phyloP scores from a whole-genome alignment of 2,888 invertebrate species.

The Julus scandinavius region DNA sequence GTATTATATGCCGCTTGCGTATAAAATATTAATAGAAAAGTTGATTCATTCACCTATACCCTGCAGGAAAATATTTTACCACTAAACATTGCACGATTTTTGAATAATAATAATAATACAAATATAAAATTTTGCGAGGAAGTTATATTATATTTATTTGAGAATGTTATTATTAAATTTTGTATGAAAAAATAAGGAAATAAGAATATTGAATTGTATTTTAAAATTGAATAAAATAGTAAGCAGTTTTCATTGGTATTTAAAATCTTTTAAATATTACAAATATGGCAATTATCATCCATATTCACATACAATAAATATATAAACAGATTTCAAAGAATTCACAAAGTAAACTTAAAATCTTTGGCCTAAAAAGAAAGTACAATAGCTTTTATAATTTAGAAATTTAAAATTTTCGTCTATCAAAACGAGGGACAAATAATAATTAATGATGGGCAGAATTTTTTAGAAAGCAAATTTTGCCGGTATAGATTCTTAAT shows the following conservation, averaged over 20 bases:
- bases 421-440: not conserved
- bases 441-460: too few species aligned
- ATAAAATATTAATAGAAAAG: not conserved
- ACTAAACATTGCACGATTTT: not conserved
- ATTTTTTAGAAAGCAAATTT: too few species aligned
- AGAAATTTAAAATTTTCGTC: not conserved
- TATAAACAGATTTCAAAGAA: too few species aligned
- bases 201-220: too few species aligned
- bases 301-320: too few species aligned
- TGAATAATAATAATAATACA: not conserved
- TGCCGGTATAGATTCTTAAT: too few species aligned
- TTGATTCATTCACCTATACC: constrained; percentile 20
- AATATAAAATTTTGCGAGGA: not conserved
- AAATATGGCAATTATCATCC: too few species aligned
- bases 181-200: too few species aligned
- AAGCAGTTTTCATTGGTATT: too few species aligned
- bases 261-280: too few species aligned
- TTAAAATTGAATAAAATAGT: too few species aligned
- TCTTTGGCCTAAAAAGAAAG: not conserved
- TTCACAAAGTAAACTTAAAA: too few species aligned
- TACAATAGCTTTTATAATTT: not conserved
- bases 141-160: not conserved
- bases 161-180: not conserved
- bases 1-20: not conserved
- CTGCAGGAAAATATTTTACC: constrained; percentile 1